phyloP scores from a whole-genome alignment of 2,797 vertebrate species.

The Arnoldichthys spilopterus region DNA sequence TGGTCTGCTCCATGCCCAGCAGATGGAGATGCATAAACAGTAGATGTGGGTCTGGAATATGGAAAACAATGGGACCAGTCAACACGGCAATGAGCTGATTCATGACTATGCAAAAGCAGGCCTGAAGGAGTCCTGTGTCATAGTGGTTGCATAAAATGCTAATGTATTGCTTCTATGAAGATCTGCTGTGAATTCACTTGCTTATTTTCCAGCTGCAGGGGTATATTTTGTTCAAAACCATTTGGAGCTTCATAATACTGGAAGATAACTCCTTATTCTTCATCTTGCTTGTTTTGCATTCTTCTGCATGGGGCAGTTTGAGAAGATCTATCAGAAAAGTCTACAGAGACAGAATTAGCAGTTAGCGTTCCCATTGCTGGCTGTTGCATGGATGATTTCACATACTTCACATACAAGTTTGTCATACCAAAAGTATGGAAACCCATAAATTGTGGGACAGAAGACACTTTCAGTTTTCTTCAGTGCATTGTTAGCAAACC shows the following conservation, averaged over 20 bases:
- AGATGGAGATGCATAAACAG: slow-evolving; percentile 60
- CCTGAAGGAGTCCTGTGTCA: slow-evolving; percentile 31
- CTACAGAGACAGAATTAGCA: slow-evolving; percentile 16
- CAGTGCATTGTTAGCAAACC: slow-evolving; percentile 14
- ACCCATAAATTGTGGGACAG: neutral
- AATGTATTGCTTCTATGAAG: neutral
- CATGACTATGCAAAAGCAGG: slow-evolving; percentile 29
- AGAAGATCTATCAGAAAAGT: slow-evolving; percentile 12
- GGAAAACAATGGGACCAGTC: slow-evolving; percentile 42
- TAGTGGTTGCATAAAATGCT: slow-evolving; percentile 27
- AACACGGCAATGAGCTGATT: slow-evolving; percentile 18
- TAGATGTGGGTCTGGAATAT: slow-evolving; percentile 47
- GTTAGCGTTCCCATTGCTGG: slow-evolving; percentile 22
- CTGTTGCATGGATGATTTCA: slow-evolving; percentile 35
- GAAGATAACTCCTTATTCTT: neutral
- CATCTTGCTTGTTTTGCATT: neutral
- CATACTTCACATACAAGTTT: slow-evolving; percentile 21
- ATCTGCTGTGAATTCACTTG: no score
- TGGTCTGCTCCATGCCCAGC: slow-evolving; percentile 45
- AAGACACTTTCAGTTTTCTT: neutral
- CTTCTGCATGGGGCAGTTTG: slow-evolving; percentile 5
- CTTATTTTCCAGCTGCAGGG: neutral
- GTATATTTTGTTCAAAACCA: neutral
- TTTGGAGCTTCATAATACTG: neutral
- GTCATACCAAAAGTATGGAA: neutral